Base-by-base conservation (phyloP, 35 echinoderm and acorn worm species). In the Acanthaster planci region DNA sequence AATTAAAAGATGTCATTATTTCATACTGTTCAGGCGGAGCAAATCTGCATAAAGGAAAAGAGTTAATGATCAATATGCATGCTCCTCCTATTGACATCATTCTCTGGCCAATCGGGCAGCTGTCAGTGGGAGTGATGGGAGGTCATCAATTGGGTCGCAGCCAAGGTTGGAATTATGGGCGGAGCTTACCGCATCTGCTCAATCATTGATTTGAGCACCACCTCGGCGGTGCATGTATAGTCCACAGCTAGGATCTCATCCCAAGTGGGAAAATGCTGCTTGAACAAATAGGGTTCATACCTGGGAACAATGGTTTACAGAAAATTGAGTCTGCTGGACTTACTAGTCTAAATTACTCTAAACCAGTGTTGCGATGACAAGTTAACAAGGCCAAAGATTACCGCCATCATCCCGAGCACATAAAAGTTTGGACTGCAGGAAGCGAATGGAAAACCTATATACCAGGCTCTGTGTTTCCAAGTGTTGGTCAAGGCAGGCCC, bases 201-300 rank as follows among this genome's bases (percentile, higher is more conserved):
- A 52, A 93, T 90, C 82, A 97, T 91, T 21, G 83, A 81, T 77
- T 93, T 92, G 84, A 97, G 84, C 21, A 97, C 91, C 81, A 86
- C 87, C 78, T 97, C 94, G 16, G 94, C 94, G 16, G 94, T 93
- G 42, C 88, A 87, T 12, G 94, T 97, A 80, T 97, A 97, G 87
- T 97, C 94, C 10, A 97, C 94, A n/a, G 94, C 90, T 36, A 97
- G 57, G 21, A 97, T 87, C 80, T 93, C 94, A 57, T 97, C 94
- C 94, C 94, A 97, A 9, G 78, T 84, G 44, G 89, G 87, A 90
- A 97, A 97, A 87, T 92, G 76, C 64, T 93, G 94, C 90, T 97
- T 97, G 85, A 97, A 97, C 50, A 88, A 75, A 78, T 92, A 86
- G 8, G 90, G 90, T 81, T 97, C 94, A 67, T 97, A 97, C 78